A percentile compares a stretch with the other conserved stretches of the same genome.
Evolutionary conservation across 2,888 invertebrate genomes (phyloP).

Genomic region (Holacanthella duospinosa): DNA sequence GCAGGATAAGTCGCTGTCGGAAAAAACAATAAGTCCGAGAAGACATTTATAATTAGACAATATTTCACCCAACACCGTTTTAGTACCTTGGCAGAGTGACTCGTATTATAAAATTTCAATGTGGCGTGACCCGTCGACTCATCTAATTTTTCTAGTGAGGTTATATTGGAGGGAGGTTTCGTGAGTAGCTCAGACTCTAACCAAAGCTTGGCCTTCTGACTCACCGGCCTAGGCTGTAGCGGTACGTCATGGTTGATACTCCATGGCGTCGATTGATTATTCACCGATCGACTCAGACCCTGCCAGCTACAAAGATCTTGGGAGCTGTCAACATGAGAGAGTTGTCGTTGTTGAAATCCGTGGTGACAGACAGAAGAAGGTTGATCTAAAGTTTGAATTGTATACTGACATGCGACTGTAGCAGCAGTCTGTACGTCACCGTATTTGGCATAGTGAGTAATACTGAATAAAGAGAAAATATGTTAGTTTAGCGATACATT

Average conservation of each 20-base stretch:
- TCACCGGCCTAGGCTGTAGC: background rate
- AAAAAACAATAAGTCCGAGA: constrained; percentile 42
- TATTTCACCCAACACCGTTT: too few relatives aligned
- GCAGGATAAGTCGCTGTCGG: constrained; percentile 52
- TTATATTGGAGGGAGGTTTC: too few relatives aligned
- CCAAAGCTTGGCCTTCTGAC: too few relatives aligned
- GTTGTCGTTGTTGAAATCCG: constrained; percentile 4
- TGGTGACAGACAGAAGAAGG: background rate
- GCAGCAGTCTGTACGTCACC: constrained; percentile 74
- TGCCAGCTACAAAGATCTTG: background rate
- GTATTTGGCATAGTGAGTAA: constrained; percentile 61
- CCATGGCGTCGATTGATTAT: background rate
- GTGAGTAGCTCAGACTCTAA: too few relatives aligned
- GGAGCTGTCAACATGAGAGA: background rate
- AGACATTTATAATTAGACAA: constrained; percentile 8
- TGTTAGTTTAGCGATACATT: too few relatives aligned
- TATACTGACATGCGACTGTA: constrained; percentile 30
- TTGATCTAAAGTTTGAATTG: constrained; percentile 6
- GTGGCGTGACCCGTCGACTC: too few relatives aligned
- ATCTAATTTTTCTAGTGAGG: too few relatives aligned
- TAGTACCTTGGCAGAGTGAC: too few relatives aligned
- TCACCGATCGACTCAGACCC: constrained; percentile 8
- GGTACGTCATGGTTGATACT: background rate
- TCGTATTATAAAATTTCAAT: too few relatives aligned
- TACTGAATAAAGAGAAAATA: constrained; percentile 47